Evolutionary conservation across 2,113 vertebrate species (phyloP), one percentile per base, ranked within the genome.

Genomic region (Trinectes maculatus): DNA sequence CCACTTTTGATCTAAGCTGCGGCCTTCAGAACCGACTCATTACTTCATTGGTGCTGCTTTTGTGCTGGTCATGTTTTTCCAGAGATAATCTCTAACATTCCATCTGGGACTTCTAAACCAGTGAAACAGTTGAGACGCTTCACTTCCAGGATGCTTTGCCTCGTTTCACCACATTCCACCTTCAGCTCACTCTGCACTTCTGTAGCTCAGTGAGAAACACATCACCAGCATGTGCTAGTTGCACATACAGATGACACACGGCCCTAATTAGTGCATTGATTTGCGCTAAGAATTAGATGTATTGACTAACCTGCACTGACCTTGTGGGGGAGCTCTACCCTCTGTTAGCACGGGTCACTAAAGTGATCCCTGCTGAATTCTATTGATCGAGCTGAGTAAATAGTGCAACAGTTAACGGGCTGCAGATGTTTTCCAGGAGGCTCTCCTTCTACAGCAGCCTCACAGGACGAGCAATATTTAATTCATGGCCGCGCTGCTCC

Each of bases 321-420:
- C 82, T 82, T 74, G 43, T 58, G 53, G 80, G 66, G 69, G 65
- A 57, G 61, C 39, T 37, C 39, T 24, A n/a, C 34, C 68, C 57
- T 65, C 67, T 51, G 59, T 60, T 36, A 21, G 47, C n/a, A 15
- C 6, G 56, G 63, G 67, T 79, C 63, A 70, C 3, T 56, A 33
- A n/a, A 36, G n/a, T 26, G 64, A 24, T 73, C 69, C 77, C 54
- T 26, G 53, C 48, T 67, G 70, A 37, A 60, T 69, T 69, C 52
- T 82, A 84, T 84, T 85, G 76, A 82, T 85, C 72, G 68, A 70
- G 44, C 82, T 86, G 72, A 79, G 34, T 55, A 74, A 85, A 87
- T 55, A 75, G 33, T 24, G 28, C 71, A 43, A 67, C 18, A 49
- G 48, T 59, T 77, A 78, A 87, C 71, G 39, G 21, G 28, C 58